phyloP scores from a whole-genome alignment of 2,888 invertebrate genomes.

The Therioaphis trifolii region DNA sequence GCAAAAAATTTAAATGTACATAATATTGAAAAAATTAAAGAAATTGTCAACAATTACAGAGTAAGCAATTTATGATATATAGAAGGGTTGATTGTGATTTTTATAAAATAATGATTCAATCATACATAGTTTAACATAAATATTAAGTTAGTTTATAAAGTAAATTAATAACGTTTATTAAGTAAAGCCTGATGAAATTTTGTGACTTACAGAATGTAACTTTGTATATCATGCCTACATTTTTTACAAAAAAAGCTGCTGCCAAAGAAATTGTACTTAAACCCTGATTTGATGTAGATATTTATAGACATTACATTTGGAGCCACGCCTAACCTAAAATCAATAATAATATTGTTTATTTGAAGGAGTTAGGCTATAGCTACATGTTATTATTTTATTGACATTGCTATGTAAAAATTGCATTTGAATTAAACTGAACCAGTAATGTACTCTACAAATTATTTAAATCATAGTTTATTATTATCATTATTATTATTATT shows the following conservation, averaged over 20 bases:
- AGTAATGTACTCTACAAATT: not conserved
- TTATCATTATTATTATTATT: not conserved
- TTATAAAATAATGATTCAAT: not conserved
- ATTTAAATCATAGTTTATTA: slow-evolving; percentile 13
- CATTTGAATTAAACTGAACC: not conserved
- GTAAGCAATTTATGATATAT: no score
- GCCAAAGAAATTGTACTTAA: slow-evolving; percentile 42
- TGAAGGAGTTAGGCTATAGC: slow-evolving; percentile 29
- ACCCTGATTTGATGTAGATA: slow-evolving; percentile 32
- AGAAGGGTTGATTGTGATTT: no score
- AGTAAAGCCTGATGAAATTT: not conserved
- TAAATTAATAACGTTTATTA: no score
- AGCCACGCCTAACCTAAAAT: slow-evolving; percentile 60
- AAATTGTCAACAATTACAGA: no score
- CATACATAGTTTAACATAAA: not conserved
- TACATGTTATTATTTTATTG: slow-evolving; percentile 34
- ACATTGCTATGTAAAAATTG: slow-evolving; percentile 4
- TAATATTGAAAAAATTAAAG: no score
- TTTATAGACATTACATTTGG: slow-evolving; percentile 58
- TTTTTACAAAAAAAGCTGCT: slow-evolving; percentile 9
- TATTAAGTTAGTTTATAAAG: no score
- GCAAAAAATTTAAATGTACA: no score
- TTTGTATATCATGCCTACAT: not conserved
- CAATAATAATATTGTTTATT: slow-evolving; percentile 60
- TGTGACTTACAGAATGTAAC: not conserved